Evolutionary conservation across 2,113 vertebrate species (phyloP), one percentile per base, ranked within the genome.

Genomic region (Forbesichthys agassizii): DNA sequence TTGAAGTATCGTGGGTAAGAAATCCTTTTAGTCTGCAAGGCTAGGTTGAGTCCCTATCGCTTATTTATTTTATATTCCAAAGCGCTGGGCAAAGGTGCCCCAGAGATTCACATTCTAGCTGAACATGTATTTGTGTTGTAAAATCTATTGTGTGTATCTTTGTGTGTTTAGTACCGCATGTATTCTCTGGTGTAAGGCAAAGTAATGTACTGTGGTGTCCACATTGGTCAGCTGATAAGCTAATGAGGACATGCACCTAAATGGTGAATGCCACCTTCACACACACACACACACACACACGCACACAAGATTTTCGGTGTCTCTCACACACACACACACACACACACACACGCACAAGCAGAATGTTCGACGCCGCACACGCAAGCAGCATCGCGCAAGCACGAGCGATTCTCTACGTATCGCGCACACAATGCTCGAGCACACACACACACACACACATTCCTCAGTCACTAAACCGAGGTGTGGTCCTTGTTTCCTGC

Each of bases 401-500:
- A 64, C 42, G 3, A n/a, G 20, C 3, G 12, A 56, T 56, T 56
- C 9, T 18, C 54, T n/a, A 9, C 78, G 69, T 80, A 66, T 46
- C 56, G 58, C 66, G 58, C 57, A 54, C 66, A 61, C 48, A 68
- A 33, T 55, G 33, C 46, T 47, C 13, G 60, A 42, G 47, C 54
- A 47, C 62, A 33, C 60, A 16, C 48, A 57, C 66, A 56, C 47
- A 64, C 48, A 57, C 71, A 47, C 51, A 54, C 80, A 84, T 89
- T 86, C 86, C 77, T 86, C 84, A 79, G 85, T 76, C 77, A 81
- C 73, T 58, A 66, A 84, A 81, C 79, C 66, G 74, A 88, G 82
- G 85, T 84, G 86, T 87, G 86, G 88, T 80, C 76, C 75, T 84
- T 59, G 71, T 73, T 90, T 87, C 80, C 85, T 84, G 77, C 71